Base-by-base conservation (phyloP, 2,113 vertebrate species). In the Ochotona curzoniae region DNA sequence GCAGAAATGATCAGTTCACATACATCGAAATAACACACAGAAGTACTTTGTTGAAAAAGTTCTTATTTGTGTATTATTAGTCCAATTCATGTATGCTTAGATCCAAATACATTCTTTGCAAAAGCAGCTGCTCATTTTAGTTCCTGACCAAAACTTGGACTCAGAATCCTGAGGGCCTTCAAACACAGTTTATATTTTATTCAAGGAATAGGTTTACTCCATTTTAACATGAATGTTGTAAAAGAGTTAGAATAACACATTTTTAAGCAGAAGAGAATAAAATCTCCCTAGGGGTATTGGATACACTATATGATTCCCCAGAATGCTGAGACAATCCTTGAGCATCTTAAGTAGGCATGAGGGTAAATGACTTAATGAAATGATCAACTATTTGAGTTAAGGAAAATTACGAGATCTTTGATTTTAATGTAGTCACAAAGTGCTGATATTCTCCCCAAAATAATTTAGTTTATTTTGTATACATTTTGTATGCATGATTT, bases 381-480 rank as follows among this genome's bases (percentile, higher is more conserved):
- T 75, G n/a, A 81, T 54, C 76, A 25, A 21, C 74, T 75, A 32
- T 81, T 73, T 66, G 61, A 90, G 35, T 87, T 87, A 76, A 70
- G 60, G 23, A 71, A 82, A 71, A 2, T n/a, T 71, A 80, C 80
- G 35, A 70, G n/a, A 80, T 61, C 32, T 95, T 92, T 70, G 10
- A 28, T 83, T 93, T 93, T 57, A 54, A 54, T 75, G 38, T 54
- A 71, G 76, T 8, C 66, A 5, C 49, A 32, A 14, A 75, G 38
- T 63, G 57, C n/a, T 54, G 8, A 1, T 25, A 60, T 94, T 73
- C 51, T 75, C 54, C 4, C 20, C 23, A 44, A 57, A 75, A 83
- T 57, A 90, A 76, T 78, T 93, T 30, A 78, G 8, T 82, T 93
- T 83, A 74, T 94, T 79, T 89, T 91, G 11, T 71, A 25, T 60